phyloP scores from a whole-genome alignment of 2,113 vertebrate species.

The Pedetes capensis region DNA sequence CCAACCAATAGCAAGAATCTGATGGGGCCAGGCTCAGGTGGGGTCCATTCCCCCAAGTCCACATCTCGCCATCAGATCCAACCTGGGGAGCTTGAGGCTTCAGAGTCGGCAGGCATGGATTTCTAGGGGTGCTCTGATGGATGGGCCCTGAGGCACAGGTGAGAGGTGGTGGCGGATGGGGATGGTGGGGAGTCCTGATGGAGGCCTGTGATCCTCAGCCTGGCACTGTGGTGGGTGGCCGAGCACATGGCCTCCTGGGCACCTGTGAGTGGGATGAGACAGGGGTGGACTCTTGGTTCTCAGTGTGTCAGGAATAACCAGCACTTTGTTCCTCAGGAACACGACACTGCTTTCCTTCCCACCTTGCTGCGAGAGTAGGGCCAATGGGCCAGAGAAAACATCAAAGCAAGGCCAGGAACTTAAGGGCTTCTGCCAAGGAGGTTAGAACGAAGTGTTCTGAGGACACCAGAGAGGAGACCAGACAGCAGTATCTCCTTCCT shows the following conservation, averaged over 20 bases:
- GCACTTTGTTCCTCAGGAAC: slow-evolving; percentile 46
- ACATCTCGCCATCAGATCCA: background rate
- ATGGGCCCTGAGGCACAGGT: background rate
- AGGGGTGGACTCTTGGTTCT: background rate
- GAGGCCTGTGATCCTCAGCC: background rate
- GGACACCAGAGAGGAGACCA: background rate
- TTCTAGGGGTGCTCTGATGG: background rate
- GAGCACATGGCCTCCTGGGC: background rate
- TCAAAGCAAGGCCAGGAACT: slow-evolving; percentile 57
- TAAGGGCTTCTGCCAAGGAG: slow-evolving; percentile 22
- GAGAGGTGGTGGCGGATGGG: background rate
- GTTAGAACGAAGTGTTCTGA: slow-evolving; percentile 51
- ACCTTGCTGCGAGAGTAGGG: background rate
- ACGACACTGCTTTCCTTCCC: slow-evolving; percentile 5
- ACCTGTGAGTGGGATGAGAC: background rate
- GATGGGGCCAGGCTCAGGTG: background rate
- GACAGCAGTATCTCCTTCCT: slow-evolving; percentile 29
- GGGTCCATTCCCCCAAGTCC: background rate
- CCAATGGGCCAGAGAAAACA: slow-evolving; percentile 8
- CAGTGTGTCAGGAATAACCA: slow-evolving; percentile 13
- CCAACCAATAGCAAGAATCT: background rate
- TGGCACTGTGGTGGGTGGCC: background rate
- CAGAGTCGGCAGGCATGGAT: background rate
- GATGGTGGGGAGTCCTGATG: background rate
- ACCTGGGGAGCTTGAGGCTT: background rate